Base-by-base conservation (phyloP, 2,797 vertebrate species). In the Tenualosa ilisha region DNA sequence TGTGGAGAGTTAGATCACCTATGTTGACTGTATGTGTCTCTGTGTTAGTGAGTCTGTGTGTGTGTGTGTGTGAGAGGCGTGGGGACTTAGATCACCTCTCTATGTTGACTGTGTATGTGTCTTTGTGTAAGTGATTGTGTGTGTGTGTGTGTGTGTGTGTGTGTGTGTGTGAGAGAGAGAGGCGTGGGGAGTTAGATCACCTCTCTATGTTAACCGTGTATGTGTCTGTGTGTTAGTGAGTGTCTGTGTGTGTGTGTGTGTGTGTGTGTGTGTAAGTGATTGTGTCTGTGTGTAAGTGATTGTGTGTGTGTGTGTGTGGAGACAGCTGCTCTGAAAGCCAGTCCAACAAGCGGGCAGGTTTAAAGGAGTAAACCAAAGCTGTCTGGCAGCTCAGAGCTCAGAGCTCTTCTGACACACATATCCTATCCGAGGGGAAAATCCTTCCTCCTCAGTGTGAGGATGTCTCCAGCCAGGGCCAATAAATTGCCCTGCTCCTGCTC, bases 401-500 rank as follows among this genome's bases (percentile, higher is more conserved):
- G 65, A 40, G 24, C 0, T 26, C 65, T 13, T 40, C 13, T 26
- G 24, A 86, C 83, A 82, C 84, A 90, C 87, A 85, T 84, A 89
- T 84, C 85, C 61, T 5, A 11, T 53, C 51, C 11, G 13, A 82
- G 56, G 81, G 82, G 65, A 79, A 82, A 86, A 83, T 81, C 86
- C 84, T 87, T 85, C 56, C 79, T 26, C 84, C 79, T 26, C 84
- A 75, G 26, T 65, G 82, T 61, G n/a, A 79, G 84, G 83, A 59
- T 46, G 75, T 86, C 86, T 89, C 86, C 79, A 87, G 86, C 81
- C 84, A 84, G 75, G 83, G 82, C 68, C 86, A 87, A 89, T 88
- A 88, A 85, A 85, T 61, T 50, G 49, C 43, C 31, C 22, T 22
- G 83, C 68, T 59, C 56, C 22, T 22, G 83, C 59, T 51, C 56